Base-by-base conservation (phyloP, 2,888 invertebrate species). In the Agriopis marginaria region DNA sequence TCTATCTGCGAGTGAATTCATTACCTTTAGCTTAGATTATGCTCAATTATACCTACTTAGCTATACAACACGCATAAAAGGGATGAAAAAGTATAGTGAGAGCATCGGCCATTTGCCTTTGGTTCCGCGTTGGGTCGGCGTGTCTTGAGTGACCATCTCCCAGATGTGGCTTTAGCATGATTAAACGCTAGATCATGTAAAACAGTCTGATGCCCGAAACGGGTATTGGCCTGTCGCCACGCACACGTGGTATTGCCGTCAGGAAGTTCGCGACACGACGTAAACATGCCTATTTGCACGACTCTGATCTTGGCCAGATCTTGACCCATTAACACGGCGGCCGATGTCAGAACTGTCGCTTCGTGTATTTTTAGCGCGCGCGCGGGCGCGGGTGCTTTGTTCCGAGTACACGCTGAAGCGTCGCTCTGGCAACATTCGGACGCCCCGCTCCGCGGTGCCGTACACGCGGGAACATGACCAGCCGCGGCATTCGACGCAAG, bases 401-500 rank as follows among this genome's bases (percentile, higher is more conserved):
- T 80, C 76, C 76, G 84, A 83, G 86, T 84, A 79, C 81, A 79
- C 82, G 81, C 79, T 81, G 81, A 81, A 76, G 78, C 84, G 85
- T 77, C 82, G 80, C 74, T 77, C 81, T 79, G 80, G 77, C 78
- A 81, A 80, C 85, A 85, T 81, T 81, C 83, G 78, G 79, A 78
- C 80, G 82, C 80, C 83, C 82, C 80, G 77, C 74, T 70, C 51
- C 45, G 50, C 51, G 60, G 42, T 45, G 59, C 49, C 61, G 53
- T 39, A 83, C 79, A 69, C 78, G 78, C 82, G 60, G 49, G 55
- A 83, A 75, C 78, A 96, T 96, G 96, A 96, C 97, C 81, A 96
- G 97, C 78, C 96, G 97, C 82, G 97, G 97, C 59, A 97, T 98
- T 78, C 95, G 98, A 79, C 96, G 98, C 82, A 98, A 98, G 95